Evolutionary conservation across 1,140 invertebrate species (phyloP).

Genomic region (Physella acuta): DNA sequence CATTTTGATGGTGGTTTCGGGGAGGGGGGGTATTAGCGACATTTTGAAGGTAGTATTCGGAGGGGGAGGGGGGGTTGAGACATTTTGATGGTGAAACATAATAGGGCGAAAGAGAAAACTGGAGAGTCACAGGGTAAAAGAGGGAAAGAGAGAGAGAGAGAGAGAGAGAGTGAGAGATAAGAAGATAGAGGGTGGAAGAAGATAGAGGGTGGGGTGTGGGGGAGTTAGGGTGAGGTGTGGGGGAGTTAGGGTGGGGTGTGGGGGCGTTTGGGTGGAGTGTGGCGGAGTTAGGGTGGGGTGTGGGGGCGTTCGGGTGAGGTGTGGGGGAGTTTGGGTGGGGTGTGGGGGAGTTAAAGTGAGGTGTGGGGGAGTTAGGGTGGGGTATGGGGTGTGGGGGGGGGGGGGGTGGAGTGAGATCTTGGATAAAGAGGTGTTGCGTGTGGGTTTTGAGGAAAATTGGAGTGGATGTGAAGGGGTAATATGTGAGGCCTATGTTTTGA

Average conservation of each 20-base stretch:
- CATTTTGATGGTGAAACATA: too few species aligned
- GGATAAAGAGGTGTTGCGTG: too few species aligned
- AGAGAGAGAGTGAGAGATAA: background rate
- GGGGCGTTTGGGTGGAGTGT: background rate
- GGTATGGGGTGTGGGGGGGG: background rate
- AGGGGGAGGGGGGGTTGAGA: background rate
- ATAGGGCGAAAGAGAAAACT: too few species aligned
- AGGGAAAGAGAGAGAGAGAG: too few species aligned
- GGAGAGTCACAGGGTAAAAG: too few species aligned
- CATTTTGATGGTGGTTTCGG: too few species aligned
- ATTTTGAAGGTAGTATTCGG: background rate
- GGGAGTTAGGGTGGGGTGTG: background rate
- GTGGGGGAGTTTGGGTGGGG: background rate
- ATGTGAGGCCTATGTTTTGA: too few species aligned
- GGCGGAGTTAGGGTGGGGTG: background rate
- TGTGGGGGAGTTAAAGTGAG: background rate
- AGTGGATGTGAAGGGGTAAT: too few species aligned
- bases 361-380: background rate
- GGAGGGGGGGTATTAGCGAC: background rate
- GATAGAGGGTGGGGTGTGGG: background rate
- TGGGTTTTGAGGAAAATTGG: too few species aligned
- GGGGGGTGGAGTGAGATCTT: too few species aligned
- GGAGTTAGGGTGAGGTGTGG: background rate
- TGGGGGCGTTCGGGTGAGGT: background rate
- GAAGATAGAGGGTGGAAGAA: background rate